Evolutionary conservation across 23 tunicate species (phyloP), one percentile per base, ranked within the genome.

Genomic region (Trididemnum miniatum): DNA sequence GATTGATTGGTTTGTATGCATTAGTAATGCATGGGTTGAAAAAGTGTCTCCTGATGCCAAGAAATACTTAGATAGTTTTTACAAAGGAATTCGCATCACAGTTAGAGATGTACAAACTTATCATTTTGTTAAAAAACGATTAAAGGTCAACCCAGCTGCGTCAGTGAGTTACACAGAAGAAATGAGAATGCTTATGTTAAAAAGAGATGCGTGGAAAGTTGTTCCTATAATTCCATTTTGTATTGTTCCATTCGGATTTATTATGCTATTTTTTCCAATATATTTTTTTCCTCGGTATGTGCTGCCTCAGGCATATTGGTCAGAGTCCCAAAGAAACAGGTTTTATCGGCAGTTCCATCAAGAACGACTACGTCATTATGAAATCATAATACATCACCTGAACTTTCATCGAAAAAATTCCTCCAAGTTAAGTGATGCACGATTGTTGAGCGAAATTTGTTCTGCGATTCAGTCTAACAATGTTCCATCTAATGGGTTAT

Each of bases 261-360:
- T 77, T 4, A 29, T 54, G 67, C 26, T 77, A 3, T 3, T 54
- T 26, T 15, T 77, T 30, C 82, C 82, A 28, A 34, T 54, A 12
- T 77, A 52, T 54, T 54, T 77, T 5, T 77, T 77, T 54, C 82
- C 82, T 15, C n/a, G 82, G n/a, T 74, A 74, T 74, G 66, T 77
- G 24, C 31, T 77, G 67, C 82, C 82, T 2, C 82, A 52, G 5
- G 24, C 82, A 29, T 77, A 51, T 57, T 77, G 82, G 82, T 24
- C 66, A 5, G 67, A 77, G 1, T 2, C 36, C 5, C 82, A 77
- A 34, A 52, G 82, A 20, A 52, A 52, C 29, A 52, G 4, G 12
- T 77, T 77, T 77, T 54, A 52, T 54, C 7, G 4, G 12, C 82
- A 77, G 25, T 2, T 31, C 3, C 82, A 77, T 31, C 82, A 77